These are phyloP conservation scores for Torymus auratus DNA, from an alignment of 2,888 invertebrate genomes.

Conservation along the genomic window DNA sequence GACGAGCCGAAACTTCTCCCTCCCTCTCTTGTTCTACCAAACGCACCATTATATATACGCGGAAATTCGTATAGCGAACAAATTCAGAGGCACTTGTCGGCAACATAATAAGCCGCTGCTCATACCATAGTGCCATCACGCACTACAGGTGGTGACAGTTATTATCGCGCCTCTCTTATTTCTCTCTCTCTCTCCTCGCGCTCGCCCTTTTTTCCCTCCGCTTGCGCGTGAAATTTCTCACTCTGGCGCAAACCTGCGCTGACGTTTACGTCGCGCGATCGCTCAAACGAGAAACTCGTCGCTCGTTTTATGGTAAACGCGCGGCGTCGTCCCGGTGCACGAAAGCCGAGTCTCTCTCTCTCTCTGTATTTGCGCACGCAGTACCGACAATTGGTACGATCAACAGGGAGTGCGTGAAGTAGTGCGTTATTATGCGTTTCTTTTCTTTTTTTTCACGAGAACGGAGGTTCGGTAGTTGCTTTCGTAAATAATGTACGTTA, in stretches of 20 bases:
- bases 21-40: no score
- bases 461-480: no score
- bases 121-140: background rate
- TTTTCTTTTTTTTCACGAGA: background rate
- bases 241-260: slow-evolving; percentile 50
- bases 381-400: slow-evolving; percentile 33
- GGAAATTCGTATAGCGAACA: background rate
- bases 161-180: slow-evolving; percentile 18
- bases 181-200: slow-evolving; percentile 10
- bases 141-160: slow-evolving; percentile 48
- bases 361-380: slow-evolving; percentile 1
- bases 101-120: slow-evolving; percentile 37
- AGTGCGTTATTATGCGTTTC: slow-evolving; percentile 12
- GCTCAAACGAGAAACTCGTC: slow-evolving; percentile 13
- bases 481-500: no score
- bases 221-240: slow-evolving; percentile 45
- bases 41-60: no score
- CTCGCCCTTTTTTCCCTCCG: slow-evolving; percentile 6
- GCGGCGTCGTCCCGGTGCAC: no score
- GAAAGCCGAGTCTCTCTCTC: no score
- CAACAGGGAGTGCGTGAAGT: slow-evolving; percentile 8
- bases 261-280: slow-evolving; percentile 55
- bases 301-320: background rate
- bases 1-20: no score
- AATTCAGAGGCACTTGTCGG: slow-evolving; percentile 29